Percentiles rank a stretch among this genome's conserved stretches.
These are phyloP conservation scores for Lepus europaeus DNA, from an alignment of 2,113 vertebrate species.

Conservation along the genomic window DNA sequence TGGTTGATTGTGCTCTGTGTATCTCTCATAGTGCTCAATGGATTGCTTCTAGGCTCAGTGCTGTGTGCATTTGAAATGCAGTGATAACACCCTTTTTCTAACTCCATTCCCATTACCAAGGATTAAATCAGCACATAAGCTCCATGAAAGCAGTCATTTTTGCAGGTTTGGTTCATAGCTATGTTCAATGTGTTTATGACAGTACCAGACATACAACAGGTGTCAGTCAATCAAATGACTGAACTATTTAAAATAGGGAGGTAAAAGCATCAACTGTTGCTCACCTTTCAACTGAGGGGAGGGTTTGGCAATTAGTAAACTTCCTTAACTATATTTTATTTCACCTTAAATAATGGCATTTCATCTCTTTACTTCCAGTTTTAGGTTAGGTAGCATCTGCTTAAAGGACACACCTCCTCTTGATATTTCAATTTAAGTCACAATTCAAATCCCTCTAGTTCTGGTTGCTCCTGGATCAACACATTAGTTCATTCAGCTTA, in stretches of 20 bases:
- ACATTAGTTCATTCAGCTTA: slow-evolving; percentile 71
- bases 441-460: slow-evolving; percentile 54
- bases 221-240: not conserved
- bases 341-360: slow-evolving; percentile 42
- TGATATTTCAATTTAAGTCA: slow-evolving; percentile 59
- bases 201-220: not conserved
- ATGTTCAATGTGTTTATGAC: not conserved
- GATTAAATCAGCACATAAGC: not conserved
- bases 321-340: not conserved
- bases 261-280: not conserved
- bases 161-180: not conserved
- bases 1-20: too few species aligned
- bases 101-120: not conserved
- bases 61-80: not conserved
- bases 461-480: slow-evolving; percentile 56
- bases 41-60: not conserved
- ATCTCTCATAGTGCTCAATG: not conserved
- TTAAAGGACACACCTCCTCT: slow-evolving; percentile 44
- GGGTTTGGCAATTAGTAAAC: not conserved
- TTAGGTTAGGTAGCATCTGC: slow-evolving; percentile 43
- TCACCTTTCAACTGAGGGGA: not conserved
- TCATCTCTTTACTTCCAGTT: slow-evolving; percentile 48
- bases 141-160: not conserved
- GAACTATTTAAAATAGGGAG: not conserved
- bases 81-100: not conserved